These are phyloP conservation scores for Hypotaenidia philippensis DNA, from an alignment of 2,797 vertebrate species.

Conservation along the genomic window DNA sequence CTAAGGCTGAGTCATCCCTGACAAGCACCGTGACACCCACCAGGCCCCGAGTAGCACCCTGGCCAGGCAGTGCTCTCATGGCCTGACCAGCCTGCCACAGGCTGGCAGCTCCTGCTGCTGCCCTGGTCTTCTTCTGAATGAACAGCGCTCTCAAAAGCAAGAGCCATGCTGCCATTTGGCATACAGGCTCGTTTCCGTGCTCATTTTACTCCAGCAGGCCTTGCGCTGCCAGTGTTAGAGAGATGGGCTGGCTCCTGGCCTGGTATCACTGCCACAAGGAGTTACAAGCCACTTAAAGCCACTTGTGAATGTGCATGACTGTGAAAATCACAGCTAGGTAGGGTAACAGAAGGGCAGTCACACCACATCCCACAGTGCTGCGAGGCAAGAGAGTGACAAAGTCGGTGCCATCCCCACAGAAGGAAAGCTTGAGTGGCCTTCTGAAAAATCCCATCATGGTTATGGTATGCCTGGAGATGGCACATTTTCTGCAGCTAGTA, in stretches of 20 bases:
- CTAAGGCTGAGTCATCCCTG: not conserved
- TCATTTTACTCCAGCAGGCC: not conserved
- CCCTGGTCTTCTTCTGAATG: not conserved
- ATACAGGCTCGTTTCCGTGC: not conserved
- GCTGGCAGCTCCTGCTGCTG: conserved; percentile 17
- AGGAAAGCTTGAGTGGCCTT: not conserved
- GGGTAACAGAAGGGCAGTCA: not conserved
- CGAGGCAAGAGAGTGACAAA: not conserved
- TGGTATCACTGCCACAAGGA: not conserved
- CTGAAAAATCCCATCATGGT: not conserved
- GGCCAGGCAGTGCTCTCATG: not conserved
- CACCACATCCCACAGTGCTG: not conserved
- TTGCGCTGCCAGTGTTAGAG: not conserved
- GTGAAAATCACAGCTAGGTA: not conserved
- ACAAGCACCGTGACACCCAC: not conserved
- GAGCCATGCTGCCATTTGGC: not conserved
- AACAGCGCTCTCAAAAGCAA: accelerated
- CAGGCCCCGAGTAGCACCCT: not conserved
- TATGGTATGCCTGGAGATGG: not conserved
- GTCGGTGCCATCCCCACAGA: not conserved
- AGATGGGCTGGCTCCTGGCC: not conserved
- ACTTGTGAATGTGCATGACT: not conserved
- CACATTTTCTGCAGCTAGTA: not conserved
- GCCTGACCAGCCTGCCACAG: not conserved
- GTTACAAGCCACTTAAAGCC: not conserved